Evolutionary conservation across 2,888 invertebrate species (phyloP).

Genomic region (Mesorhabditis sp.): DNA sequence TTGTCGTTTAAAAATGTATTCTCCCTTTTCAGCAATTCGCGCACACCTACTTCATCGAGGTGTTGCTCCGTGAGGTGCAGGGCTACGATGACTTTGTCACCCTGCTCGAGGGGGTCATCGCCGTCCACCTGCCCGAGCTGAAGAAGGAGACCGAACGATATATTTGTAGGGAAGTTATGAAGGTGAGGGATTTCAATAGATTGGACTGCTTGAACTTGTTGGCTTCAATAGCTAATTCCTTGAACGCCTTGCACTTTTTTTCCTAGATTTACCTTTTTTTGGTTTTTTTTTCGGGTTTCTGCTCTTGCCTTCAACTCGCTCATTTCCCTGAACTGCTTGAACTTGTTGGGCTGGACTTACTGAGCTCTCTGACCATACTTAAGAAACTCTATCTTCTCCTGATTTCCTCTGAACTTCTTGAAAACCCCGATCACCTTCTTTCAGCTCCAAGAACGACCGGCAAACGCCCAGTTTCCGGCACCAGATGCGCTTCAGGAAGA

Average conservation of each 20-base stretch:
- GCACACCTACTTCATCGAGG: slow-evolving; percentile 50
- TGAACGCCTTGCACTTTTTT: background rate
- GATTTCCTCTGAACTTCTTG: too few species aligned
- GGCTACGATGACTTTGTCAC: slow-evolving; percentile 51
- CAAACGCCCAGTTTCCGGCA: too few species aligned
- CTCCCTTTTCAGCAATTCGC: slow-evolving; percentile 52
- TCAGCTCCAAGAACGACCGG: too few species aligned
- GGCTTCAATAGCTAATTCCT: background rate
- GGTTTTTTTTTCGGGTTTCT: background rate
- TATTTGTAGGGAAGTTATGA: slow-evolving; percentile 50
- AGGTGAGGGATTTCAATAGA: slow-evolving; percentile 28
- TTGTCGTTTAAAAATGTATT: background rate
- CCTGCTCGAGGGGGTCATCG: slow-evolving; percentile 45
- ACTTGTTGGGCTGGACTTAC: too few species aligned
- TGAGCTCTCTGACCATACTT: too few species aligned
- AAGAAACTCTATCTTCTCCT: too few species aligned
- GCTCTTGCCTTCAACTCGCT: too few species aligned
- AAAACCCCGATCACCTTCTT: too few species aligned
- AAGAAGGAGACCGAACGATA: slow-evolving; percentile 50
- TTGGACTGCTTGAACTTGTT: slow-evolving; percentile 9
- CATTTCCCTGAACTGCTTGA: too few species aligned
- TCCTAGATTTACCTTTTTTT: background rate
- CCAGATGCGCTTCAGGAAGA: too few species aligned
- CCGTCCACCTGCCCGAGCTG: slow-evolving; percentile 47
- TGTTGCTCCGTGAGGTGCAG: slow-evolving; percentile 41